Evolutionary conservation across 1,140 invertebrate species (phyloP).

Genomic region (Phymorhynchus buccinoides): DNA sequence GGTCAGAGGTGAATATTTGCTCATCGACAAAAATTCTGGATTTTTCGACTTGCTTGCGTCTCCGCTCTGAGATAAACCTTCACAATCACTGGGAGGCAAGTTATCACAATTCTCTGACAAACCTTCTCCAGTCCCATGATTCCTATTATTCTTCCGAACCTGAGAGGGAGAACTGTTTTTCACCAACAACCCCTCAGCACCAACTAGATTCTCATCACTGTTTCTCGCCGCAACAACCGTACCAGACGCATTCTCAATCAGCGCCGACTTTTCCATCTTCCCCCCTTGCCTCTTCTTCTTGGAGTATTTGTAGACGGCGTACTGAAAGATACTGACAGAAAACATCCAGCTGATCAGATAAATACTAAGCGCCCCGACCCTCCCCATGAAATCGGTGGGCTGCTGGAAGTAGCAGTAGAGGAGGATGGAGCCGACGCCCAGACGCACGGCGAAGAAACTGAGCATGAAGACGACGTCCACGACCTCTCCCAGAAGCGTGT

Average conservation of each 20-base stretch:
- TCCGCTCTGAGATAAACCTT: too few species aligned
- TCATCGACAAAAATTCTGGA: too few species aligned
- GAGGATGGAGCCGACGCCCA: slow-evolving; percentile 63
- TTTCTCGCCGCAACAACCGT: neutral
- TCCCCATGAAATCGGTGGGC: slow-evolving; percentile 62
- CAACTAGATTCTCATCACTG: neutral
- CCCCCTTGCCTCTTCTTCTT: slow-evolving; percentile 43
- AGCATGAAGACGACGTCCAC: slow-evolving; percentile 67
- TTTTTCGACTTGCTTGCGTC: too few species aligned
- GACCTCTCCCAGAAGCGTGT: slow-evolving; percentile 59
- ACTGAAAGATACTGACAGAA: slow-evolving; percentile 66
- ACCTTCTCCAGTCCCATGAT: neutral
- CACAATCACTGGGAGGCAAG: too few species aligned
- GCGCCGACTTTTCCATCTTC: neutral
- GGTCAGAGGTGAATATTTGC: too few species aligned
- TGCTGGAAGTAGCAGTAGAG: slow-evolving; percentile 66
- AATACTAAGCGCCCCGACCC: slow-evolving; percentile 59
- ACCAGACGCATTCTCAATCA: neutral
- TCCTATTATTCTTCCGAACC: too few species aligned
- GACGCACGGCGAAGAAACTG: slow-evolving; percentile 65
- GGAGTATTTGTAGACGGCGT: slow-evolving; percentile 64
- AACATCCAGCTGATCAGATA: slow-evolving; percentile 69
- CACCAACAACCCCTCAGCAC: too few species aligned
- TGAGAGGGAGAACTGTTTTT: too few species aligned
- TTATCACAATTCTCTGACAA: neutral